Conservation (phyloP, 1,140 invertebrate genomes). For the Zaprionus ornatus region DNA sequence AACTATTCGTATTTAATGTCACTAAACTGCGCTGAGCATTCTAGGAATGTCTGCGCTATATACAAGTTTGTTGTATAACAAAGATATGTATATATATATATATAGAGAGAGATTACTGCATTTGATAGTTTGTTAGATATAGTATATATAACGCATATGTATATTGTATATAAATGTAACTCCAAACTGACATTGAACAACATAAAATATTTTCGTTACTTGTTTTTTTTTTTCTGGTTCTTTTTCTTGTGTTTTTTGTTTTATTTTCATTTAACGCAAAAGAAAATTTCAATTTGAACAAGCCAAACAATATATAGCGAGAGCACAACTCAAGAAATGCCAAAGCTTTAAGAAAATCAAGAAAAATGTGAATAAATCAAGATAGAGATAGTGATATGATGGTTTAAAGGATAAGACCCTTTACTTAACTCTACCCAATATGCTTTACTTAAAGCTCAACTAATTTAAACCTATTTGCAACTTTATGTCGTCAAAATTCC, state of each 20-base stretch:
- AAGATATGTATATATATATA: slow-evolving; percentile 22
- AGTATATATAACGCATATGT: slow-evolving; percentile 75
- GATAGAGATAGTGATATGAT: not conserved
- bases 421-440: not conserved
- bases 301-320: slow-evolving; percentile 57
- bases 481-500: not conserved
- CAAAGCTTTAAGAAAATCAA: slow-evolving; percentile 25
- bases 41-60: slow-evolving; percentile 65
- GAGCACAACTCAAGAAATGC: slow-evolving; percentile 33
- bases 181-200: slow-evolving; percentile 84
- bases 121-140: not conserved
- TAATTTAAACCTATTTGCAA: not conserved
- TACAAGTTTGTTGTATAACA: slow-evolving; percentile 2
- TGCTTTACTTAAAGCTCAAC: not conserved
- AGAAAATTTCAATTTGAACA: slow-evolving; percentile 54
- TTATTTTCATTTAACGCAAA: slow-evolving; percentile 47
- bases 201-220: slow-evolving; percentile 82
- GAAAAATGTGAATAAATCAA: slow-evolving; percentile 10
- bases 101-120: not conserved
- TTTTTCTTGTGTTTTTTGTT: slow-evolving; percentile 38
- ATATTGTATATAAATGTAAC: slow-evolving; percentile 79
- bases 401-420: not conserved
- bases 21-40: slow-evolving; percentile 63
- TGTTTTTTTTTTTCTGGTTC: slow-evolving; percentile 39
- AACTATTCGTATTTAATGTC: slow-evolving; percentile 46